Evolutionary conservation across 2,888 invertebrate species (phyloP), one percentile per base, ranked within the genome.

Genomic region (Pterostichus madidus): DNA sequence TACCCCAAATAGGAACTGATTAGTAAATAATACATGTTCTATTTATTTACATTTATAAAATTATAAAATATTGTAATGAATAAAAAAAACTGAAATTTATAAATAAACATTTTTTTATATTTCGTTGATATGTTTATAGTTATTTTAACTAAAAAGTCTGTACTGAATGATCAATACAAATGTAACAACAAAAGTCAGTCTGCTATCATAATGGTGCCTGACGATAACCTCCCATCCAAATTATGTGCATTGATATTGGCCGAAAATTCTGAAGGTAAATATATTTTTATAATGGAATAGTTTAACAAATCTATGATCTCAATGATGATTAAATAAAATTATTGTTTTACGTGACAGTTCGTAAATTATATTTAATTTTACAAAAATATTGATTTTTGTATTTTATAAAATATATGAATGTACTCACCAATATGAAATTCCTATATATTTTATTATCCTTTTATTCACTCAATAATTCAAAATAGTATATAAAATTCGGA

Each of bases 191-290:
- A 15, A 11, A 15, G 17, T 71, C 68, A 13, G 61, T 44, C 44
- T 15, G 44, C 39, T 71, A 44, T 64, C 64, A 35, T 13, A 68
- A 90, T 89, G 89, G 89, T 89, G 86, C 87, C 87, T 13, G 87
- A 89, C 53, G 89, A 92, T 88, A 93, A 93, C 87, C 90, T 93
- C 85, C 92, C 92, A 61, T 91, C 92, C 7, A 93, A 93, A 88
- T 89, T 93, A 85, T 93, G 92, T 87, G 91, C 92, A 49, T 88
- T 93, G 84, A 89, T 92, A 84, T 91, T 92, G 86, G 87, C 90
- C 49, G 91, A 91, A 86, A 88, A 90, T 83, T 89, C 91, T 81
- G 89, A 90, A 89, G 92, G 92, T 93, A 89, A 85, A 87, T 89
- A 83, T 83, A 78, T 73, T 77, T 49, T 84, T 35, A 64, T 31